Percentiles rank a stretch among this genome's conserved stretches.
Conservation (phyloP, 2,888 invertebrate species). For the Aleiodes leptofemur region DNA sequence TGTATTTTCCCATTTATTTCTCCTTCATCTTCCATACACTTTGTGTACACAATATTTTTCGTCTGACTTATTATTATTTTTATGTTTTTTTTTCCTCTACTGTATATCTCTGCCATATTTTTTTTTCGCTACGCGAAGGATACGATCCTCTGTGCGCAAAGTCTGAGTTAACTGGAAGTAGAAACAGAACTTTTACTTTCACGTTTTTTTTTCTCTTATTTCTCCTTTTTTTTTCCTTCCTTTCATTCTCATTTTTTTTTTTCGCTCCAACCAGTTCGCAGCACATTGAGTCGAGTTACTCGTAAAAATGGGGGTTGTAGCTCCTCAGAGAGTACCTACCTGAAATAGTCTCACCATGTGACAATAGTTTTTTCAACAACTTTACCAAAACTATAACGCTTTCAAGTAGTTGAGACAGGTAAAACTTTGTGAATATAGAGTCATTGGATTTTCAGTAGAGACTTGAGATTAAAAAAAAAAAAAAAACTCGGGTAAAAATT, state of each 20-base stretch:
- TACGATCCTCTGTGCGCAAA: no score
- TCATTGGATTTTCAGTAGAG: neutral
- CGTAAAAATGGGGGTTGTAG: conserved; percentile 9
- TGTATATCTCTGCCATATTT: no score
- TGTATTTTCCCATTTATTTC: neutral
- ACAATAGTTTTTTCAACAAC: neutral
- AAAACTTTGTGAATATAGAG: neutral
- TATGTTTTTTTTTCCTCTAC: neutral
- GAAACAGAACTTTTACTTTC: neutral
- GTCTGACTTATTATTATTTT: no score
- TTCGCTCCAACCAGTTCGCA: conserved; percentile 5
- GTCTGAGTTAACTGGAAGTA: no score
- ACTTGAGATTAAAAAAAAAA: no score
- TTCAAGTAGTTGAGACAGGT: conserved; percentile 2
- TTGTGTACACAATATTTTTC: neutral
- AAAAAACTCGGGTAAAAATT: no score
- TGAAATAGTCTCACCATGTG: conserved; percentile 6
- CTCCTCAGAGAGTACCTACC: conserved; percentile 18
- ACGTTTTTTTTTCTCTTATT: neutral
- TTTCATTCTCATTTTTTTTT: neutral
- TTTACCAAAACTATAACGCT: conserved; percentile 12
- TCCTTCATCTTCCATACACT: neutral
- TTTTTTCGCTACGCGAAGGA: no score
- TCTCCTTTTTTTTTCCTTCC: neutral
- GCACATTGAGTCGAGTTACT: neutral